Percentiles rank a stretch among this genome's conserved stretches.
Evolutionary conservation across 2,797 vertebrate genomes (phyloP).

Genomic region (Crocodylus rhombifer): DNA sequence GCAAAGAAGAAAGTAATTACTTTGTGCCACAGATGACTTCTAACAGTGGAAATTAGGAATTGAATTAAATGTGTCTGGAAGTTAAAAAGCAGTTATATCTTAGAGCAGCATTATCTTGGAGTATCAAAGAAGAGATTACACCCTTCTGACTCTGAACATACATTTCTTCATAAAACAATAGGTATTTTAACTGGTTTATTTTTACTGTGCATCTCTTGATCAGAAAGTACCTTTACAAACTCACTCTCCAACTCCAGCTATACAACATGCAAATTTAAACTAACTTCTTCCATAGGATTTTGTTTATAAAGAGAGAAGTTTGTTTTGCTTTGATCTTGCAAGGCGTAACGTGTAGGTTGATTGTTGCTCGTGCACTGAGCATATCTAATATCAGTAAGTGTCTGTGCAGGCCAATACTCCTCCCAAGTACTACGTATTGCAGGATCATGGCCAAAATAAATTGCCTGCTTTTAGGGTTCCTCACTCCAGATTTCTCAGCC

Average conservation of each 20-base stretch:
- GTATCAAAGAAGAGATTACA: not conserved
- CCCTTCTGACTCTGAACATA: not conserved
- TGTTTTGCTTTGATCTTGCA: not conserved
- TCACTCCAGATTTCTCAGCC: not conserved
- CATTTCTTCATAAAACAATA: not conserved
- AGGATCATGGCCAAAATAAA: not conserved
- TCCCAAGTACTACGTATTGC: not conserved
- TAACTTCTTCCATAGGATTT: not conserved
- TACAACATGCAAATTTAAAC: not conserved
- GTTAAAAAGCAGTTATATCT: not conserved
- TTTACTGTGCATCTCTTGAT: not conserved
- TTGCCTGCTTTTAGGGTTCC: not conserved
- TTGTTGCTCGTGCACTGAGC: not conserved
- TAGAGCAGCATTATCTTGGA: conserved; percentile 1
- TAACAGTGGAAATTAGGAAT: not conserved
- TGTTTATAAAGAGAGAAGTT: not conserved
- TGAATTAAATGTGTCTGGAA: not conserved
- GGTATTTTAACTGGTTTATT: not conserved
- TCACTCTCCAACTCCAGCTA: not conserved
- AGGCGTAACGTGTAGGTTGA: not conserved
- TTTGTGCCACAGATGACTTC: not conserved
- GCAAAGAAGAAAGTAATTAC: not conserved
- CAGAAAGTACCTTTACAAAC: not conserved
- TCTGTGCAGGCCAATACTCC: not conserved
- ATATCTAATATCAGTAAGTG: not conserved